These are phyloP conservation scores for Craterocephalus amniculus DNA, from an alignment of 2,797 vertebrate species.

Conservation along the genomic window DNA sequence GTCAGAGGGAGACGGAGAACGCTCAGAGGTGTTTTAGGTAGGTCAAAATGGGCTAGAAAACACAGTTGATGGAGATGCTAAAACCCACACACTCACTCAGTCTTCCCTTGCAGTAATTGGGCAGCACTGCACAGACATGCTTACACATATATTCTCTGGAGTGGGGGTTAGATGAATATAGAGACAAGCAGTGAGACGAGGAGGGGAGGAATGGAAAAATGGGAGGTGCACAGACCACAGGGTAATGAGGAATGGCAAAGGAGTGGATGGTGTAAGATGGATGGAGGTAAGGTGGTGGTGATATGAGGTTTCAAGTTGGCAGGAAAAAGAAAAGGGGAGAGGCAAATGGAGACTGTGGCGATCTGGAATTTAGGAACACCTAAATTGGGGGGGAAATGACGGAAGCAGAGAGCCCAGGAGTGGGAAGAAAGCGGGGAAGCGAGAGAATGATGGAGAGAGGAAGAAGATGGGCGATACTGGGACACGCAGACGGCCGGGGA, in stretches of 20 bases:
- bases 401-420: conserved; percentile 14
- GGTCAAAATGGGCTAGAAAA: conserved; percentile 69
- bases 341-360: background rate
- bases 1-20: conserved; percentile 70
- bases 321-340: background rate
- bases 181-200: conserved; percentile 46
- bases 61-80: conserved; percentile 54
- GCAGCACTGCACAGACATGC: conserved; percentile 67
- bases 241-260: conserved; percentile 62
- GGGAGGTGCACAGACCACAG: conserved; percentile 50
- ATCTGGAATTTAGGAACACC: conserved; percentile 13
- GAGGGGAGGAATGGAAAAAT: conserved; percentile 61
- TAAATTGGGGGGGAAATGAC: conserved; percentile 16
- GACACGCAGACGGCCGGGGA: background rate
- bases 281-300: conserved; percentile 46
- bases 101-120: conserved; percentile 78
- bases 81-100: conserved; percentile 32
- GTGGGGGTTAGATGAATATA: conserved; percentile 62
- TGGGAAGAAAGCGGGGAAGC: conserved; percentile 25
- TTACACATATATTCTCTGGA: conserved; percentile 72
- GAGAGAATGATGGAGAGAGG: conserved; percentile 17
- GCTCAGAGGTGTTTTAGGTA: conserved; percentile 74
- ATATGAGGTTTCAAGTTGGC: conserved; percentile 24
- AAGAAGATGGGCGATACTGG: conserved; percentile 32
- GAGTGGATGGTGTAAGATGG: conserved; percentile 43